These are phyloP conservation scores for Cotesia typhae DNA, from an alignment of 1,140 invertebrate genomes.

Conservation along the genomic window DNA sequence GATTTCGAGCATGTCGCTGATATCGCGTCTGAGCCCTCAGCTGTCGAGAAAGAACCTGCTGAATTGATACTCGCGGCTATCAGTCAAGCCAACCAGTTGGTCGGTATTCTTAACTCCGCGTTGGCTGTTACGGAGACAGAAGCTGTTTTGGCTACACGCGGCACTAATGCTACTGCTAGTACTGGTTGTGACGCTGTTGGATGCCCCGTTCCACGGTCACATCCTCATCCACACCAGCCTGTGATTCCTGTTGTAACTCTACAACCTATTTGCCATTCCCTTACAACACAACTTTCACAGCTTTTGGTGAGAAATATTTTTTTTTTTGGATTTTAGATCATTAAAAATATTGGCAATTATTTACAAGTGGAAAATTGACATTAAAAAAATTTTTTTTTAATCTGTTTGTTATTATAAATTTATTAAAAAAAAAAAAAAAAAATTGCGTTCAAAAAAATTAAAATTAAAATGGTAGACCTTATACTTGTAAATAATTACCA, in stretches of 20 bases:
- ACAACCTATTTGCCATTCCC: conserved; percentile 62
- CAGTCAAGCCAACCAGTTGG: conserved; percentile 71
- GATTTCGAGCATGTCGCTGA: conserved; percentile 75
- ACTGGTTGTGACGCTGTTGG: conserved; percentile 51
- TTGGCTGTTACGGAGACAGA: conserved; percentile 67
- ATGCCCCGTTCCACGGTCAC: conserved; percentile 50
- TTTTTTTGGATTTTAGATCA: neutral
- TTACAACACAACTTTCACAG: conserved; percentile 66
- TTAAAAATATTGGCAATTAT: neutral
- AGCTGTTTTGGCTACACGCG: conserved; percentile 57
- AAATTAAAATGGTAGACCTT: too few species aligned
- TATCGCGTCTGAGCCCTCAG: conserved; percentile 68
- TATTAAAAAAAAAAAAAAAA: too few species aligned
- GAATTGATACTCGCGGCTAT: conserved; percentile 78
- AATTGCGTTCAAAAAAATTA: too few species aligned
- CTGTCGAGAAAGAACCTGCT: conserved; percentile 70
- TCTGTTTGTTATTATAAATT: too few species aligned
- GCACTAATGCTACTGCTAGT: conserved; percentile 38
- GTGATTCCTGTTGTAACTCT: conserved; percentile 57
- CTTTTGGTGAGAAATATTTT: conserved; percentile 59
- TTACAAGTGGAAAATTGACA: too few species aligned
- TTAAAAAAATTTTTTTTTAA: too few species aligned
- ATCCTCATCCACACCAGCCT: conserved; percentile 56
- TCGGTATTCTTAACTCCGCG: conserved; percentile 66
- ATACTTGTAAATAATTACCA: too few species aligned